phyloP scores from a whole-genome alignment of 2,797 vertebrate genomes.

The Discoglossus pictus region DNA sequence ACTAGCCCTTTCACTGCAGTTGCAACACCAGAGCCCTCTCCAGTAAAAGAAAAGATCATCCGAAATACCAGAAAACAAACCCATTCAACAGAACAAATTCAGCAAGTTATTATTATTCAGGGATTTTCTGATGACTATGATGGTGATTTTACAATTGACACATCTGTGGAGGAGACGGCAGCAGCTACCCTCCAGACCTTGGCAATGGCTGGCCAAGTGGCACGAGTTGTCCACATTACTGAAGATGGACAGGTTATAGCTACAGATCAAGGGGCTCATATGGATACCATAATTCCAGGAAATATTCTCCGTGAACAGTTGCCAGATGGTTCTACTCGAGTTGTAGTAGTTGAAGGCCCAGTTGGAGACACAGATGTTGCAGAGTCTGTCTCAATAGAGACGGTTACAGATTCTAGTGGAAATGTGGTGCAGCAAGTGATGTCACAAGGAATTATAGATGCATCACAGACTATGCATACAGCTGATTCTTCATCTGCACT shows the following conservation, averaged over 20 bases:
- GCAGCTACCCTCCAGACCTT: conserved; percentile 92
- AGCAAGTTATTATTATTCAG: conserved; percentile 97
- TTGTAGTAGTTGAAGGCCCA: conserved; percentile 83
- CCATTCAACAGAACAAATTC: conserved; percentile 72
- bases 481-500: conserved; percentile 83
- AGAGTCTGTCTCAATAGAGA: conserved; percentile 57
- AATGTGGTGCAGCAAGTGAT: conserved; percentile 68
- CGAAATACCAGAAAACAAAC: conserved; percentile 55
- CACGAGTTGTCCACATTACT: conserved; percentile 91
- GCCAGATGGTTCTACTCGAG: conserved; percentile 75
- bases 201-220: conserved; percentile 91
- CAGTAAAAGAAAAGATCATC: conserved; percentile 58
- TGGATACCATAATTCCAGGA: conserved; percentile 68
- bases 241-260: conserved; percentile 91
- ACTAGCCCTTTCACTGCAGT: conserved; percentile 72
- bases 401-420: conserved; percentile 53
- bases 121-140: conserved; percentile 73
- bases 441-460: conserved; percentile 64
- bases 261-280: conserved; percentile 69
- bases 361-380: conserved; percentile 54
- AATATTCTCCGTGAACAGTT: conserved; percentile 67
- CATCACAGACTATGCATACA: conserved; percentile 62
- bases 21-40: conserved; percentile 65
- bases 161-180: conserved; percentile 89
- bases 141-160: conserved; percentile 79